Conservation (phyloP, 2,888 invertebrate genomes). For the Nowickia ferox region DNA sequence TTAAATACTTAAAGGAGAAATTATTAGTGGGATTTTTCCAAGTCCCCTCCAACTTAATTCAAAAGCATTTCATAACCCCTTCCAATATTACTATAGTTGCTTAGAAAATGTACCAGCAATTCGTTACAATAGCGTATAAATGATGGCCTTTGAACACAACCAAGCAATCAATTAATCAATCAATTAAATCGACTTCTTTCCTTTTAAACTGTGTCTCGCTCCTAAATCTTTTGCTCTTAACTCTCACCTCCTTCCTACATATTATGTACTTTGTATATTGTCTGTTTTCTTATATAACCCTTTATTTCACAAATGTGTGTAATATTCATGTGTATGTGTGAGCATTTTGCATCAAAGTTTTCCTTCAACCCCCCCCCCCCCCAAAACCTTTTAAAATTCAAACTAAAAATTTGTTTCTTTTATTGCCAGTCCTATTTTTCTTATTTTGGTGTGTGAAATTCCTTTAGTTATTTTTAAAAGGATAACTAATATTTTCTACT, state of each 20-base stretch:
- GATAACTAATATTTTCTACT: constrained; percentile 53
- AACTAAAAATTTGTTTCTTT: constrained; percentile 27
- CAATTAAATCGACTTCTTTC: constrained; percentile 42
- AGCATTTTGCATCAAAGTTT: constrained; percentile 71
- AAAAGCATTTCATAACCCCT: constrained; percentile 7
- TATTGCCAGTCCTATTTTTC: constrained; percentile 40
- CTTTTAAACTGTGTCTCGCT: constrained; percentile 46
- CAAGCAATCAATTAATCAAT: constrained; percentile 36
- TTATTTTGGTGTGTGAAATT: constrained; percentile 60
- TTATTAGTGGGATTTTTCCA: background rate
- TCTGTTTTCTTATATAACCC: constrained; percentile 33
- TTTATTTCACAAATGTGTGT: constrained; percentile 75
- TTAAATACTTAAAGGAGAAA: constrained; percentile 26
- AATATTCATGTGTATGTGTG: constrained; percentile 73
- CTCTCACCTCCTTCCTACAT: constrained; percentile 16
- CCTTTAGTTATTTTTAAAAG: constrained; percentile 66
- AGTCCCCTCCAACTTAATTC: background rate
- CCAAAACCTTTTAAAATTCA: constrained; percentile 6
- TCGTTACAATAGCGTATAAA: constrained; percentile 5
- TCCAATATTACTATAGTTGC: constrained; percentile 5
- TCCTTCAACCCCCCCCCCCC: background rate
- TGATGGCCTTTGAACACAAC: constrained; percentile 30
- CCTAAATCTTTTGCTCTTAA: constrained; percentile 46
- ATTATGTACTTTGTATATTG: constrained; percentile 1
- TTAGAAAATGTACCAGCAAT: constrained; percentile 16